Evolutionary conservation across 2,797 vertebrate genomes (phyloP).

Genomic region (Acrocephalus scirpaceus): DNA sequence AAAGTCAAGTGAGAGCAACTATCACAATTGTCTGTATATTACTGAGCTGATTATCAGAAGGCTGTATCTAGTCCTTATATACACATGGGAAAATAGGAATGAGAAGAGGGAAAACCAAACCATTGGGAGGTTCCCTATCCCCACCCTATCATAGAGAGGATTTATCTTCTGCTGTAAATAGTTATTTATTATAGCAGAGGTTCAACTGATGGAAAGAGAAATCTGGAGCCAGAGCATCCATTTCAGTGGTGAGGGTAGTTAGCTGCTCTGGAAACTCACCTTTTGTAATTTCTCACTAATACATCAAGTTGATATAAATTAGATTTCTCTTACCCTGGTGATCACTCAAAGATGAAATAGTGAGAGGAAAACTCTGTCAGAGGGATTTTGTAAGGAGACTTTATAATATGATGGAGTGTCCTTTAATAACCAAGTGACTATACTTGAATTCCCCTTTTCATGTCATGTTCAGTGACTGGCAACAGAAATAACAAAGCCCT

Average conservation of each 20-base stretch:
- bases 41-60: not conserved
- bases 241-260: not conserved
- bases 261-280: not conserved
- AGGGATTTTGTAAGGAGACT: not conserved
- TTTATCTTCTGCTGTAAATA: not conserved
- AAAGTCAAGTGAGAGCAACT: not conserved
- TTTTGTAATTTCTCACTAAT: not conserved
- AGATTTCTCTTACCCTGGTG: not conserved
- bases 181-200: not conserved
- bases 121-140: not conserved
- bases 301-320: not conserved
- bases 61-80: not conserved
- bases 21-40: accelerated
- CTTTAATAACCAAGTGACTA: not conserved
- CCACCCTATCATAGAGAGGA: not conserved
- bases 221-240: not conserved
- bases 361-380: not conserved
- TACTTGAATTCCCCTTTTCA: not conserved
- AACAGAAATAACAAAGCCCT: not conserved
- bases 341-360: not conserved
- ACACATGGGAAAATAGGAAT: not conserved
- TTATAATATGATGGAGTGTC: not conserved
- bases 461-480: not conserved
- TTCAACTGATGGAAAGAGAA: not conserved
- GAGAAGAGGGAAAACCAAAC: not conserved